Conservation (phyloP, 1,140 invertebrate species). For the Cryptotermes secundus region DNA sequence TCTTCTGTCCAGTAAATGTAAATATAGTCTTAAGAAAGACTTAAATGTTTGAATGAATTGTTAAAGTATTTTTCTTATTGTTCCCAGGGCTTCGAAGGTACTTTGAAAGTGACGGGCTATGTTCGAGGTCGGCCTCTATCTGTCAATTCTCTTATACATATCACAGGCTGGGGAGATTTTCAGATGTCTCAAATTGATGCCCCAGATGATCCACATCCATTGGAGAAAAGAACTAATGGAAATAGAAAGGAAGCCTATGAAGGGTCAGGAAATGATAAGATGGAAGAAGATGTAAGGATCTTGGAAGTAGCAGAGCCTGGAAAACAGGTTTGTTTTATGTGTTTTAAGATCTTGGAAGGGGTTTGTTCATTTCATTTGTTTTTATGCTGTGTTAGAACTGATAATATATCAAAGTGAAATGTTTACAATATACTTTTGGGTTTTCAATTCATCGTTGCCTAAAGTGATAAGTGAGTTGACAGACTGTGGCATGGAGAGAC, state of each 20-base stretch:
- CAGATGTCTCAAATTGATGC: constrained; percentile 83
- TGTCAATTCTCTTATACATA: constrained; percentile 86
- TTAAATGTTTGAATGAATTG: background rate
- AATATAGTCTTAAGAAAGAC: background rate
- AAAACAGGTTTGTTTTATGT: constrained; percentile 53
- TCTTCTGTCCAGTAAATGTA: no score
- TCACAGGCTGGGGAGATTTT: constrained; percentile 89
- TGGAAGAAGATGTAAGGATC: constrained; percentile 48
- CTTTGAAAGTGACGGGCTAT: constrained; percentile 82
- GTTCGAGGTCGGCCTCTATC: constrained; percentile 76
- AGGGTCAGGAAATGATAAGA: constrained; percentile 30
- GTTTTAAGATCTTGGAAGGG: no score
- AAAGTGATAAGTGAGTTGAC: no score
- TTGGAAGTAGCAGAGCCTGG: constrained; percentile 65
- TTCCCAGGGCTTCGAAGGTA: constrained; percentile 53
- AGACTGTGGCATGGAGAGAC: no score
- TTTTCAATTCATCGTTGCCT: no score
- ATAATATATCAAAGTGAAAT: no score
- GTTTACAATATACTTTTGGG: no score
- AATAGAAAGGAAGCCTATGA: constrained; percentile 13
- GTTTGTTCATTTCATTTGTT: no score
- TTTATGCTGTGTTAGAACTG: no score
- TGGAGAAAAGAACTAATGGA: constrained; percentile 47
- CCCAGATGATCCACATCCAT: constrained; percentile 69
- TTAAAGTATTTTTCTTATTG: constrained; percentile 24